Evolutionary conservation across 2,113 vertebrate genomes (phyloP).

Genomic region (Egretta garzetta): DNA sequence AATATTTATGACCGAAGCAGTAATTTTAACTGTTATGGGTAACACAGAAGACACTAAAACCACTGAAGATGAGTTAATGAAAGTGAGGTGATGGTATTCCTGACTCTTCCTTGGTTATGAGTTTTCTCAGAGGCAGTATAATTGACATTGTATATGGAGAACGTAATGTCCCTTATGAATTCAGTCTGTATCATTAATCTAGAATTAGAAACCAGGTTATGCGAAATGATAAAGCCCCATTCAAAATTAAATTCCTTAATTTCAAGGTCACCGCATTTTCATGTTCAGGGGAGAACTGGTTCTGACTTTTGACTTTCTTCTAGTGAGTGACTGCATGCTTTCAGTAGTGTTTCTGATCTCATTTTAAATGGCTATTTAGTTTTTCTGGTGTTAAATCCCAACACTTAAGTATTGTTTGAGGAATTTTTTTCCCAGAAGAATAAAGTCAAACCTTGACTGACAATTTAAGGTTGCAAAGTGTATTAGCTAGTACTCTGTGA

Average conservation of each 20-base stretch:
- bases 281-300: background rate
- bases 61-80: background rate
- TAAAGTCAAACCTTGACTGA: background rate
- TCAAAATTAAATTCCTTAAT: background rate
- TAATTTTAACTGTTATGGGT: background rate
- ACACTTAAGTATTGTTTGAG: background rate
- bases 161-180: background rate
- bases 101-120: background rate
- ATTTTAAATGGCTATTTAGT: background rate
- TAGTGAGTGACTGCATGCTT: background rate
- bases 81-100: background rate
- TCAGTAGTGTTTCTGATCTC: background rate
- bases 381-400: background rate
- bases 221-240: background rate
- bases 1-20: background rate
- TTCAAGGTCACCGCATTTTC: conserved; percentile 8
- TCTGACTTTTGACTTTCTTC: background rate
- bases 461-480: background rate
- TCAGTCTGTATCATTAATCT: background rate
- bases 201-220: conserved; percentile 62
- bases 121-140: background rate
- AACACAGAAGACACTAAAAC: background rate
- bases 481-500: background rate
- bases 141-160: background rate
- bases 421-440: background rate